Conservation (phyloP, 2,113 vertebrate genomes). For the Thunnus thynnus region DNA sequence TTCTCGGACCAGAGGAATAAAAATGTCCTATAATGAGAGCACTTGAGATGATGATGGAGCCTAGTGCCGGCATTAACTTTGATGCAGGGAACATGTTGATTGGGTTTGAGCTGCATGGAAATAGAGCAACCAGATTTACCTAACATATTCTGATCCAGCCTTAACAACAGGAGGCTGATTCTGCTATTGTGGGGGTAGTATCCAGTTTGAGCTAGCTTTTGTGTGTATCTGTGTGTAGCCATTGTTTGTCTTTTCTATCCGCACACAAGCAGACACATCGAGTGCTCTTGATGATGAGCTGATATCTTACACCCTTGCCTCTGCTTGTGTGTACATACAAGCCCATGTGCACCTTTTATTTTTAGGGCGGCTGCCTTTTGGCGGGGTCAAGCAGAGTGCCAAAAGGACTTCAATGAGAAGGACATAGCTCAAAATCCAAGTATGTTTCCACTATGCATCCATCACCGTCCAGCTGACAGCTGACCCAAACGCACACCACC, state of each 20-base stretch:
- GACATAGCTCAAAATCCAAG: slow-evolving; percentile 83
- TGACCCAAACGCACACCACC: slow-evolving; percentile 50
- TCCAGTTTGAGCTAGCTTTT: slow-evolving; percentile 6
- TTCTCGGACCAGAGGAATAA: slow-evolving; percentile 50
- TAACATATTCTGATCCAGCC: slow-evolving; percentile 24
- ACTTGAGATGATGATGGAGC: slow-evolving; percentile 70
- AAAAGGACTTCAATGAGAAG: slow-evolving; percentile 77
- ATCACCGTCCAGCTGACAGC: slow-evolving; percentile 78
- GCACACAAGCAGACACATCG: slow-evolving; percentile 23
- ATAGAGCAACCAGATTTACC: slow-evolving; percentile 24
- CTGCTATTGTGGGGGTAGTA: slow-evolving; percentile 8
- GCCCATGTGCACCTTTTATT: slow-evolving; percentile 76
- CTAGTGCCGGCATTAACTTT: slow-evolving; percentile 46
- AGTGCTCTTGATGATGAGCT: slow-evolving; percentile 37
- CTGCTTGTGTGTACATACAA: slow-evolving; percentile 21
- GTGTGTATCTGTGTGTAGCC: neutral
- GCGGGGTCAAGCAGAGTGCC: slow-evolving; percentile 67
- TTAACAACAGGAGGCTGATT: slow-evolving; percentile 46
- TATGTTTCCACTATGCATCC: slow-evolving; percentile 82
- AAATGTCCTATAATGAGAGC: slow-evolving; percentile 71
- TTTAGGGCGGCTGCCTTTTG: slow-evolving; percentile 73
- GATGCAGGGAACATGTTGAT: slow-evolving; percentile 55
- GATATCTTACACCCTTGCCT: slow-evolving; percentile 64
- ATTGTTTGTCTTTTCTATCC: slow-evolving; percentile 10
- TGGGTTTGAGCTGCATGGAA: slow-evolving; percentile 49